Conservation (phyloP, 2,888 invertebrate genomes). For the Drosophila mayaguana region DNA sequence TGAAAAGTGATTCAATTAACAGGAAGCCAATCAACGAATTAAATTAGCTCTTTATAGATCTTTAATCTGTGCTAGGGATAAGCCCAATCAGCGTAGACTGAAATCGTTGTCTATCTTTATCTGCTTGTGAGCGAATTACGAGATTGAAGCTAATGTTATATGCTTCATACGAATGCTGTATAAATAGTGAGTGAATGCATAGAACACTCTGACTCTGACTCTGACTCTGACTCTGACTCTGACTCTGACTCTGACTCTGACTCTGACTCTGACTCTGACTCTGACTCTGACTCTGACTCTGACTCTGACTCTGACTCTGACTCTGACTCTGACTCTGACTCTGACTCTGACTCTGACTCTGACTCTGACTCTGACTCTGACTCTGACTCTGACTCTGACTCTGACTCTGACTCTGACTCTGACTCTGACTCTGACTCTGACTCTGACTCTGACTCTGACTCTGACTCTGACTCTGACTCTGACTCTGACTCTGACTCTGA, state of each 20-base stretch:
- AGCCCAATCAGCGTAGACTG: too few relatives aligned
- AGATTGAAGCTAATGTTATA: too few relatives aligned
- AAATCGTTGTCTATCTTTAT: too few relatives aligned
- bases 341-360: not conserved
- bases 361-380: not conserved
- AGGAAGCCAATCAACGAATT: not conserved
- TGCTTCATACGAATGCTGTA: not conserved
- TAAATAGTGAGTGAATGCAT: too few relatives aligned
- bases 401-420: not conserved
- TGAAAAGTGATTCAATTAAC: slow-evolving; percentile 3
- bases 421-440: not conserved
- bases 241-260: not conserved
- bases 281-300: not conserved
- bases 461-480: not conserved
- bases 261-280: not conserved
- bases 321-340: not conserved
- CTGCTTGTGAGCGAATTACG: too few relatives aligned
- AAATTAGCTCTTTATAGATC: not conserved
- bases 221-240: too few relatives aligned
- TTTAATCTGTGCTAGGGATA: not conserved
- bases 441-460: not conserved
- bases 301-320: not conserved
- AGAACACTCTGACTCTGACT: too few relatives aligned
- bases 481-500: not conserved
- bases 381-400: not conserved